Percentiles rank a stretch among this genome's conserved stretches.
Conservation (phyloP, 2,797 vertebrate genomes). For the Cossypha polioptera region DNA sequence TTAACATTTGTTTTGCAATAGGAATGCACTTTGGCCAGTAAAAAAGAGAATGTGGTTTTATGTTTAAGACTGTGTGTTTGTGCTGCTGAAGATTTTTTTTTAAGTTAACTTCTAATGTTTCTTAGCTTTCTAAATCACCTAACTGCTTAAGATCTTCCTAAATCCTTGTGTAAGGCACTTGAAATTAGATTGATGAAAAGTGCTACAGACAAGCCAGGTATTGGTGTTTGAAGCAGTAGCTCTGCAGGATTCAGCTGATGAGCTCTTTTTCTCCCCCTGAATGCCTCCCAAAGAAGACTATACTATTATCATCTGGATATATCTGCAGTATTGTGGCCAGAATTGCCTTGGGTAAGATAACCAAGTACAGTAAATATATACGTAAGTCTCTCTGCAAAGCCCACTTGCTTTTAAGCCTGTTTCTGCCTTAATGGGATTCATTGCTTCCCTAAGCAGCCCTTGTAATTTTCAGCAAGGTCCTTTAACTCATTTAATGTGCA, state of each 20-base stretch:
- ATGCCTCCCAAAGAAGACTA: neutral
- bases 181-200: neutral
- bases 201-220: neutral
- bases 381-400: neutral
- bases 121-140: neutral
- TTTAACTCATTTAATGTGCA: constrained; percentile 77
- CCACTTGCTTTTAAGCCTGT: constrained; percentile 34
- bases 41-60: neutral
- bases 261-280: neutral
- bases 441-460: constrained; percentile 67
- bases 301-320: neutral
- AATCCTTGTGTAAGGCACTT: neutral
- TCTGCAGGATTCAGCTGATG: neutral
- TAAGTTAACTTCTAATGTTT: neutral
- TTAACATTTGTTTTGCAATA: neutral
- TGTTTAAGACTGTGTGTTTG: neutral
- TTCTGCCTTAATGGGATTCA: constrained; percentile 63
- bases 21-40: neutral
- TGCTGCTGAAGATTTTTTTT: neutral
- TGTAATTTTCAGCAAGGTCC: constrained; percentile 74
- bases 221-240: neutral
- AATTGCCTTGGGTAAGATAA: neutral
- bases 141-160: neutral
- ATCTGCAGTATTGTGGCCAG: neutral
- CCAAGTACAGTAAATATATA: neutral